Evolutionary conservation across 2,888 invertebrate species (phyloP).

Genomic region (Xestia sexstrigata): DNA sequence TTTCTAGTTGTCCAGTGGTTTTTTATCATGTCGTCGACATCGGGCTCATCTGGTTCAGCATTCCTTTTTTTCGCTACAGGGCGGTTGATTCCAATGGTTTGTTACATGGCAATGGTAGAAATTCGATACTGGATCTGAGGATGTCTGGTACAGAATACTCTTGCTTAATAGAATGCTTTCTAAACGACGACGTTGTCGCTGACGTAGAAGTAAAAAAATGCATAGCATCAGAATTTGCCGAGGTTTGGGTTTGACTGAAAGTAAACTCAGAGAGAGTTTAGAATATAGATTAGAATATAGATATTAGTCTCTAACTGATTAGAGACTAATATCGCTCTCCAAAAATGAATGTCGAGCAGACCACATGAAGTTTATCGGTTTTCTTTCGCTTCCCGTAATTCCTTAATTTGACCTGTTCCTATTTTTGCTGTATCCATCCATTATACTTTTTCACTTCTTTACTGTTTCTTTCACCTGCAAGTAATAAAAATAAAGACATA

Average conservation of each 20-base stretch:
- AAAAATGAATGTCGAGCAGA: background rate
- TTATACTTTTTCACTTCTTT: background rate
- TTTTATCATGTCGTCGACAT: background rate
- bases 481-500: constrained; percentile 13
- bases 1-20: background rate
- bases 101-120: background rate
- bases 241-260: background rate
- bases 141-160: background rate
- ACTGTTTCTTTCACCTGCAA: constrained; percentile 5
- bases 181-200: background rate
- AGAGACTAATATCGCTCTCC: background rate
- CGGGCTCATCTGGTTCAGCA: background rate
- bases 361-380: background rate
- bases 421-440: background rate
- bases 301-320: background rate
- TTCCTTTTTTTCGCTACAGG: too few relatives aligned
- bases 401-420: background rate
- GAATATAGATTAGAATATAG: too few relatives aligned
- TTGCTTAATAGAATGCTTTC: background rate
- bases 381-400: background rate
- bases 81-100: background rate
- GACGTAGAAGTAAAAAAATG: background rate
- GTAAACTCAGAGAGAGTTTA: too few relatives aligned
- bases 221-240: background rate
- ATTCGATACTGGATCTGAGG: background rate